phyloP scores from a whole-genome alignment of 2,888 invertebrate species.

The Aphidius colemani region DNA sequence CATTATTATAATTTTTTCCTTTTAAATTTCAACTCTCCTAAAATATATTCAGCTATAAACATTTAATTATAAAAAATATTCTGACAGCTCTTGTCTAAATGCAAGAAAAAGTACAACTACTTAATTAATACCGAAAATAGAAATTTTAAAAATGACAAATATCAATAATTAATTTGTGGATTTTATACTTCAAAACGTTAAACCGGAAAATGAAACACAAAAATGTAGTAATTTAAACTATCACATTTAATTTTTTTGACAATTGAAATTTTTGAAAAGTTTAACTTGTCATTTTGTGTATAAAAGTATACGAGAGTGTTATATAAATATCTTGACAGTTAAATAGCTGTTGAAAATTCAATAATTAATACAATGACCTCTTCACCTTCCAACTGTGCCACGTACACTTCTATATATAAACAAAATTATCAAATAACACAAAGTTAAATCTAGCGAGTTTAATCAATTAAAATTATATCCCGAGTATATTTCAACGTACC shows the following conservation, averaged over 20 bases:
- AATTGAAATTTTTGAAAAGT: not conserved
- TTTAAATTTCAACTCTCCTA: not conserved
- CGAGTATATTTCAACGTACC: no score
- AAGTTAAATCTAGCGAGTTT: no score
- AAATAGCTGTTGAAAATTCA: constrained; percentile 15
- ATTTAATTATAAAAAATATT: not conserved
- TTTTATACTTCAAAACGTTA: no score
- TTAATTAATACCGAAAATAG: no score
- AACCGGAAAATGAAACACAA: not conserved
- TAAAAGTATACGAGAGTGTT: not conserved
- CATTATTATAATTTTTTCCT: not conserved
- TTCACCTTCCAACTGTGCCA: constrained; percentile 26
- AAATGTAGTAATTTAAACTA: no score
- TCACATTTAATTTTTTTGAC: no score
- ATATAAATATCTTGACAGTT: constrained; percentile 3
- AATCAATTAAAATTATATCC: no score
- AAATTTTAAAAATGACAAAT: no score
- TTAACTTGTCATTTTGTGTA: not conserved
- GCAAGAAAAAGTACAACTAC: no score
- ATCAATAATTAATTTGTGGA: no score
- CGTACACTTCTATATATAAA: no score
- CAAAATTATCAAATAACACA: no score
- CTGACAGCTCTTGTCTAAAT: not conserved
- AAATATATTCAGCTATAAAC: not conserved
- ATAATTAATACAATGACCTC: constrained; percentile 32